A percentile compares a stretch with the other conserved stretches of the same genome.
phyloP scores from a whole-genome alignment of 2,888 invertebrate genomes.

The Zygaena filipendulae region DNA sequence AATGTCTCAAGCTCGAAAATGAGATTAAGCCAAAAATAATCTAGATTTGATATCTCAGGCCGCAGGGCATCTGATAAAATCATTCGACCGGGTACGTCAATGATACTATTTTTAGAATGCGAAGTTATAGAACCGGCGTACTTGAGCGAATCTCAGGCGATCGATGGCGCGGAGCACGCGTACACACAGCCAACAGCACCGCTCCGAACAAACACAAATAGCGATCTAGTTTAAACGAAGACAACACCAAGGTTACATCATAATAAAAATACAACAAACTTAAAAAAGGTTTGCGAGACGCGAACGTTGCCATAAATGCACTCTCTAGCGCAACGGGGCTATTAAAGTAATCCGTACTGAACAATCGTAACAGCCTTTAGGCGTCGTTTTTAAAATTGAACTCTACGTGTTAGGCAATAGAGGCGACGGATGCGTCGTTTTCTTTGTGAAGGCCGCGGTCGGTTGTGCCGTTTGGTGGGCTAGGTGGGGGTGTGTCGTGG shows the following conservation, averaged over 20 bases:
- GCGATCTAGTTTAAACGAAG: constrained; percentile 15
- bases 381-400: constrained; percentile 20
- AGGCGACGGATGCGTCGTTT: constrained; percentile 38
- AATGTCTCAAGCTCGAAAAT: no score
- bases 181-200: no score
- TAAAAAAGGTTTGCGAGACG: constrained; percentile 57
- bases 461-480: constrained; percentile 28
- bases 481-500: constrained; percentile 33
- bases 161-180: no score
- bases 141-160: no score
- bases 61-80: no score
- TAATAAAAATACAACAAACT: no score
- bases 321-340: constrained; percentile 62
- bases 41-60: no score
- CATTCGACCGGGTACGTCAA: no score
- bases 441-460: constrained; percentile 62
- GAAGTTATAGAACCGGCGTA: no score
- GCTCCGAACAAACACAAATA: constrained; percentile 11
- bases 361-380: constrained; percentile 23
- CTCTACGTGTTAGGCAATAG: constrained; percentile 21
- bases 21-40: no score
- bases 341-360: constrained; percentile 23
- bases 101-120: no score
- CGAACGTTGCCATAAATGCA: constrained; percentile 61
- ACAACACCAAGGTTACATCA: constrained; percentile 31